Base-by-base conservation (phyloP, 2,113 vertebrate genomes). In the Gobiocypris rarus region DNA sequence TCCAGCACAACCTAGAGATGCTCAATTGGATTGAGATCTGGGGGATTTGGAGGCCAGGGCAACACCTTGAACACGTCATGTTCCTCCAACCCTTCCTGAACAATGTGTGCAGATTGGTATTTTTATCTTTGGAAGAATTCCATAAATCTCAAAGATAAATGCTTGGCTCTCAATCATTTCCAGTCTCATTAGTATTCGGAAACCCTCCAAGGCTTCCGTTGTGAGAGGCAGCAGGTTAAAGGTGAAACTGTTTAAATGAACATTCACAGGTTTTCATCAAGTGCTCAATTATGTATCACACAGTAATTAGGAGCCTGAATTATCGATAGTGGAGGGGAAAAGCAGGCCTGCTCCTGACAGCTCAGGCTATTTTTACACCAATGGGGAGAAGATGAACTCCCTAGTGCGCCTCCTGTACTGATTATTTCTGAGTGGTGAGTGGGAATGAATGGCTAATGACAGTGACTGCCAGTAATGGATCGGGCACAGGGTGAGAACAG, bases 261-360 rank as follows among this genome's bases (percentile, higher is more conserved):
- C 75, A 87, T 86, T 61, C 58, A 75, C 79, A 82, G 82, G 76
- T 83, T 87, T 83, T 84, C 86, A 85, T 83, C 75, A 86, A 77
- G 80, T 74, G 63, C 80, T 89, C 83, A 87, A 89, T 89, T 87
- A 89, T 84, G 82, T 83, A 89, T 87, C 63, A 80, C 87, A 82
- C 69, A 82, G 86, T 87, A 85, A 89, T 88, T 87, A 83, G 67
- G 82, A 82, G 45, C 24, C 82, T 86, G 77, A 88, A 85, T 88
- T 81, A 89, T 86, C 88, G 17, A 86, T 88, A 86, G 71, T 69
- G 82, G 43, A 58, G 59, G 61, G 52, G 81, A 67, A 71, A 76
- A 81, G 80, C 59, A 59, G 78, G 67, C 34, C 83, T 24, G 83
- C 41, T 85, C 84, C 78, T 82, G 85, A 85, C 83, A 85, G 87